A percentile compares a stretch with the other conserved stretches of the same genome.
Conservation (phyloP, 1,140 invertebrate genomes). For the Brachionus angularis region DNA sequence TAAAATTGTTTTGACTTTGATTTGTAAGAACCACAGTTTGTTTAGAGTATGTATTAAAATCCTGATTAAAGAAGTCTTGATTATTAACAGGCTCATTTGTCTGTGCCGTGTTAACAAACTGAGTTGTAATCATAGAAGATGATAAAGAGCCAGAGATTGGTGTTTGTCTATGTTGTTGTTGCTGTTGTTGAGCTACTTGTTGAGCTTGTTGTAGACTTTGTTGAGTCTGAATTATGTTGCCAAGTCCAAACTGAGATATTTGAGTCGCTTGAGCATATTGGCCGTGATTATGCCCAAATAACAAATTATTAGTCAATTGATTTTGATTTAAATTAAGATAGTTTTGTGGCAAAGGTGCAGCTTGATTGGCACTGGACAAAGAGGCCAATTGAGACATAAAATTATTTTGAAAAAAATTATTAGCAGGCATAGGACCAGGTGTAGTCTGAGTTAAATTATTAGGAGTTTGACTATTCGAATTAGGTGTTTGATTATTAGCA, state of each 20-base stretch:
- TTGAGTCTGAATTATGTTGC: slow-evolving; percentile 1
- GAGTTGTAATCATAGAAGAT: not conserved
- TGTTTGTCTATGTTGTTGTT: slow-evolving; percentile 21
- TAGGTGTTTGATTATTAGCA: too few species aligned
- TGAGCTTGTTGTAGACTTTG: too few species aligned
- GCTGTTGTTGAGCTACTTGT: too few species aligned
- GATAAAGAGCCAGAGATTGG: not conserved
- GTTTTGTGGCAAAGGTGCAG: not conserved
- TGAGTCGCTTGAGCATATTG: not conserved
- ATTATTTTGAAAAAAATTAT: slow-evolving; percentile 13
- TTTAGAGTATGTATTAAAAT: too few species aligned
- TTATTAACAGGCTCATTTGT: slow-evolving; percentile 1
- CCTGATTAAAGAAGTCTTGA: not conserved
- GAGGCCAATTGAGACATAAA: slow-evolving; percentile 1
- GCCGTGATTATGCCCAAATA: not conserved
- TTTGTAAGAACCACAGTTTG: too few species aligned
- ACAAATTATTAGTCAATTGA: slow-evolving; percentile 3
- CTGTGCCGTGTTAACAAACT: too few species aligned
- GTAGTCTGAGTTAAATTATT: too few species aligned
- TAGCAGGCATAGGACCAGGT: too few species aligned
- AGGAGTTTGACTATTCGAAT: too few species aligned
- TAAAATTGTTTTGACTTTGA: too few species aligned
- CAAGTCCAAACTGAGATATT: not conserved
- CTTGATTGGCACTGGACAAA: not conserved
- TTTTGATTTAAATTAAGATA: slow-evolving; percentile 3